A percentile compares a stretch with the other conserved stretches of the same genome.
Evolutionary conservation across 2,797 vertebrate genomes (phyloP).

Genomic region (Scomberomorus guttatus): DNA sequence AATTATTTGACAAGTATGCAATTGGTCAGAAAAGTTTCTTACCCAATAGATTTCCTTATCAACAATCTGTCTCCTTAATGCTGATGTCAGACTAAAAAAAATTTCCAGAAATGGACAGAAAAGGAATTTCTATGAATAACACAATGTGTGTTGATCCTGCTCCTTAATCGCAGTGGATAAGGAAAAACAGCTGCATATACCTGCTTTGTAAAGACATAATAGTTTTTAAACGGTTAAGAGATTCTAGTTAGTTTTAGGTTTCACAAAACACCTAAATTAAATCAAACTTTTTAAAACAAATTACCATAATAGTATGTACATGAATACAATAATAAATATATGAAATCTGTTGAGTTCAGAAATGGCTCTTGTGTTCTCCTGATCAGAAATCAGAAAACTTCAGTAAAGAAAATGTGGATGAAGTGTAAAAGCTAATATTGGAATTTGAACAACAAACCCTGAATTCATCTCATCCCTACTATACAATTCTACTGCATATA

Average conservation of each 20-base stretch:
- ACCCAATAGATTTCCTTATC: slow-evolving; percentile 56
- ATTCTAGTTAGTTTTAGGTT: slow-evolving; percentile 69
- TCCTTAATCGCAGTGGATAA: slow-evolving; percentile 62
- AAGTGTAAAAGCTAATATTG: slow-evolving; percentile 42
- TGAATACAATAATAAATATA: slow-evolving; percentile 70
- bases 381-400: slow-evolving; percentile 25
- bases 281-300: slow-evolving; percentile 60
- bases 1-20: slow-evolving; percentile 55
- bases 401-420: slow-evolving; percentile 42
- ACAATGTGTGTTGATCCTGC: slow-evolving; percentile 70
- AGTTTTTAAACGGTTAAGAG: slow-evolving; percentile 81
- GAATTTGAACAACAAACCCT: slow-evolving; percentile 40
- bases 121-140: slow-evolving; percentile 70
- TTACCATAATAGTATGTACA: slow-evolving; percentile 73
- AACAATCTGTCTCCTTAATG: slow-evolving; percentile 31
- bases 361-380: slow-evolving; percentile 44
- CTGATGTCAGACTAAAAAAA: slow-evolving; percentile 57
- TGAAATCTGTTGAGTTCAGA: slow-evolving; percentile 55
- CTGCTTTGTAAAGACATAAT: slow-evolving; percentile 80
- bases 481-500: slow-evolving; percentile 45
- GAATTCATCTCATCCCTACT: slow-evolving; percentile 22
- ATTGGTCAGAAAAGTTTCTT: slow-evolving; percentile 77
- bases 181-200: slow-evolving; percentile 68
- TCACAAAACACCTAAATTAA: slow-evolving; percentile 71
- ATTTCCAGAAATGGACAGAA: slow-evolving; percentile 56